Percentiles rank a stretch among this genome's conserved stretches.
These are phyloP conservation scores for Ictidomys tridecemlineatus DNA, from an alignment of 2,113 vertebrate genomes.

Conservation along the genomic window DNA sequence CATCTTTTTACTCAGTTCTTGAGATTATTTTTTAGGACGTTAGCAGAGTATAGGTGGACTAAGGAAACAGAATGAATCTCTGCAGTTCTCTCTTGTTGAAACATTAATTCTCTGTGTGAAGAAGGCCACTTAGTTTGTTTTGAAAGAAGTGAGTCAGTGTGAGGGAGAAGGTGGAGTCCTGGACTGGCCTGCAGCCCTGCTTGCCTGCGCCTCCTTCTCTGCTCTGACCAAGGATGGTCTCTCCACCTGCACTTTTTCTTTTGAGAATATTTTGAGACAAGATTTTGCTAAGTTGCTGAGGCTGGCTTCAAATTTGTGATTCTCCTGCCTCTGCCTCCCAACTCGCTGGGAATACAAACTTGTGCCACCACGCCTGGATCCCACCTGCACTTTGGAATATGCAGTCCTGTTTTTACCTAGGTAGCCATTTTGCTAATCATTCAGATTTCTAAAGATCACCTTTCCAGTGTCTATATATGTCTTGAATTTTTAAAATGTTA, in stretches of 20 bases:
- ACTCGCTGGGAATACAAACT: no score
- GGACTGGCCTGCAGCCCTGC: no score
- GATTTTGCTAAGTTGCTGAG: no score
- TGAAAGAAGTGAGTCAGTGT: not conserved
- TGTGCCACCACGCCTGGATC: no score
- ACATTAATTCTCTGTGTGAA: no score
- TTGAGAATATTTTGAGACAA: not conserved
- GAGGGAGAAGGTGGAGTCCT: not conserved
- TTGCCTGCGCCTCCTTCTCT: not conserved
- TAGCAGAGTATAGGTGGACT: no score
- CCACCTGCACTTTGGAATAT: not conserved
- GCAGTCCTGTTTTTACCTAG: not conserved
- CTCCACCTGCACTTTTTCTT: not conserved
- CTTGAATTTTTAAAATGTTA: not conserved
- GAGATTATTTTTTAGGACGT: not conserved
- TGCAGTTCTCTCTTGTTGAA: no score
- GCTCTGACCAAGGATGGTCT: not conserved
- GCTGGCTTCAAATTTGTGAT: no score
- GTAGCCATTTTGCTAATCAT: not conserved
- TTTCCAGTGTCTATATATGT: not conserved
- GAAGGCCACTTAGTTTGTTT: not conserved
- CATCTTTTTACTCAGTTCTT: not conserved
- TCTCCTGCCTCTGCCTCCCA: no score
- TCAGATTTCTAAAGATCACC: not conserved
- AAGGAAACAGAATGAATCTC: no score